phyloP scores from a whole-genome alignment of 2,888 invertebrate species.

The Pheosia gnoma region DNA sequence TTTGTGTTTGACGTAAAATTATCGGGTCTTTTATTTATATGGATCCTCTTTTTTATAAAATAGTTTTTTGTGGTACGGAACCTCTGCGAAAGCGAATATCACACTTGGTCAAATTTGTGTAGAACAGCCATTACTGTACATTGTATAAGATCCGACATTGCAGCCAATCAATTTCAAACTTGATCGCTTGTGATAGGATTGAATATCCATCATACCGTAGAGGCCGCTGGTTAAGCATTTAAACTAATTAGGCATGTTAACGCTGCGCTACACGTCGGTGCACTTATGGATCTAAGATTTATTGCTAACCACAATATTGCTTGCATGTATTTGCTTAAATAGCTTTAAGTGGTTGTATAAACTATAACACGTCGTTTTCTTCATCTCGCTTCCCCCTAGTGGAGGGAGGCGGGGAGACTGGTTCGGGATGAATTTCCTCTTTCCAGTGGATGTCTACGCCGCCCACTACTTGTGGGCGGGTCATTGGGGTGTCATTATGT shows the following conservation, averaged over 20 bases:
- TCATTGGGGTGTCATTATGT: too few species aligned
- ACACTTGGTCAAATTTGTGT: conserved; percentile 14
- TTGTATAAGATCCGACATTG: conserved; percentile 7
- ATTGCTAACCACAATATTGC: not conserved
- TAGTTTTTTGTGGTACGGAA: not conserved
- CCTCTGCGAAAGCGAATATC: not conserved
- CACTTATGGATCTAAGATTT: conserved; percentile 2
- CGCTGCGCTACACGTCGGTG: not conserved
- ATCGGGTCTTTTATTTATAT: too few species aligned
- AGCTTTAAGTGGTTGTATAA: not conserved
- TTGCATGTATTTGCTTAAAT: not conserved
- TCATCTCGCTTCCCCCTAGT: too few species aligned
- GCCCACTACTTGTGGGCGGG: too few species aligned
- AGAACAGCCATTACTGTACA: conserved; percentile 24
- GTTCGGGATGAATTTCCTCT: too few species aligned
- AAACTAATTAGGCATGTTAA: conserved; percentile 29
- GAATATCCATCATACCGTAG: conserved; percentile 3
- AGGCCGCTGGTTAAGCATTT: conserved; percentile 20
- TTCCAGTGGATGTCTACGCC: too few species aligned
- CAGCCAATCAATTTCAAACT: not conserved
- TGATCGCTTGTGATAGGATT: conserved; percentile 8
- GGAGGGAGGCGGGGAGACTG: too few species aligned
- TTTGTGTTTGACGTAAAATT: too few species aligned
- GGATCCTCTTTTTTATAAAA: not conserved
- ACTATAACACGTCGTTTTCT: too few species aligned